Conservation (phyloP, 1,140 invertebrate genomes). For the Aphidius ervi region DNA sequence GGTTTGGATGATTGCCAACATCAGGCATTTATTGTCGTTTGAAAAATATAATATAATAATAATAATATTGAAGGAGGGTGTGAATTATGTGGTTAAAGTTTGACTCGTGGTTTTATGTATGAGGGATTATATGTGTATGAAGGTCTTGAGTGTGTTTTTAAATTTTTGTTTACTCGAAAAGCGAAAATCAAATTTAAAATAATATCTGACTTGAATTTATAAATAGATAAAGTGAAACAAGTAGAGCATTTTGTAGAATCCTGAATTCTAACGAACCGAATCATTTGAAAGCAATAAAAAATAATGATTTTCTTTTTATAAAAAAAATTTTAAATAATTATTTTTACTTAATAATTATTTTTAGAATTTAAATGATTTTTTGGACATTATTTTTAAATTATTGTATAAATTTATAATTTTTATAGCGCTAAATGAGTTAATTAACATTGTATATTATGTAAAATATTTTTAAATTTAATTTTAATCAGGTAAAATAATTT, state of each 20-base stretch:
- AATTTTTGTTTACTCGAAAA: conserved; percentile 18
- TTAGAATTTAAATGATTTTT: no score
- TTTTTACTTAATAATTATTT: no score
- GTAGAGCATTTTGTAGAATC: not conserved
- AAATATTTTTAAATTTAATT: no score
- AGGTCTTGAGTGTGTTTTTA: conserved; percentile 7
- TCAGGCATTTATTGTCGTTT: not conserved
- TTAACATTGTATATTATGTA: no score
- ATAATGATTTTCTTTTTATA: no score
- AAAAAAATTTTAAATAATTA: no score
- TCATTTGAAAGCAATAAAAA: not conserved
- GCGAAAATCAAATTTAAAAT: conserved; percentile 13
- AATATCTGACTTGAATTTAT: conserved; percentile 20
- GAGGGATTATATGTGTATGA: not conserved
- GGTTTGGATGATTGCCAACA: conserved; percentile 1
- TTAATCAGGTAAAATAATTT: no score
- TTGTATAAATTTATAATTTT: no score
- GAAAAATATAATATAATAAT: conserved; percentile 8
- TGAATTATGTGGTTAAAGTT: conserved; percentile 1
- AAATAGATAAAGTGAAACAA: conserved; percentile 19
- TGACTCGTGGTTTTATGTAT: conserved; percentile 2
- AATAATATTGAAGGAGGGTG: not conserved
- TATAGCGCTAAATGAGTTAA: no score
- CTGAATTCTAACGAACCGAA: not conserved
- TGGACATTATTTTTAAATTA: no score